Conservation (phyloP, 1,140 invertebrate genomes). For the Pachyrhynchus sulphureomaculatus region DNA sequence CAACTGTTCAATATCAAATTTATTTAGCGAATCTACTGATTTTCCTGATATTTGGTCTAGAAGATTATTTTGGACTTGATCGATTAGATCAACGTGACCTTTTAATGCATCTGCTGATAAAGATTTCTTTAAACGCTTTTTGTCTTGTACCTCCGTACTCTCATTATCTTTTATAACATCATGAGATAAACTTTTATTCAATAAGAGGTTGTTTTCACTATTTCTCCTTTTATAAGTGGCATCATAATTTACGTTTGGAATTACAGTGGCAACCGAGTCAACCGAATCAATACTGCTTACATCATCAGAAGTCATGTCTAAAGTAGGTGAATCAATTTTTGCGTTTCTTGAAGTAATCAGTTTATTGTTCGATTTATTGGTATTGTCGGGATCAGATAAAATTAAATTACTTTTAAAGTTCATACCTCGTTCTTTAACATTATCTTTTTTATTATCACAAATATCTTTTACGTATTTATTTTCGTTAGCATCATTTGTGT, state of each 20-base stretch:
- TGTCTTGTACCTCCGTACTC: not conserved
- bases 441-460: too few relatives aligned
- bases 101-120: conserved; percentile 21
- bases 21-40: not conserved
- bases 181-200: not conserved
- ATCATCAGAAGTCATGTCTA: conserved; percentile 9
- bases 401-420: too few relatives aligned
- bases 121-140: not conserved
- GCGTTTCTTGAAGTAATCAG: too few relatives aligned
- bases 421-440: too few relatives aligned
- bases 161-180: not conserved
- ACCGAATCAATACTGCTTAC: conserved; percentile 34
- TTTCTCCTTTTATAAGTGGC: not conserved
- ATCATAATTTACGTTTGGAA: conserved; percentile 21
- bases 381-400: too few relatives aligned
- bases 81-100: conserved; percentile 26
- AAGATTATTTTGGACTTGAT: conserved; percentile 30
- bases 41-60: conserved; percentile 35
- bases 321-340: too few relatives aligned
- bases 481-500: not conserved
- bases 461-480: not conserved
- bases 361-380: too few relatives aligned
- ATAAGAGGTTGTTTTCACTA: not conserved
- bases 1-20: conserved; percentile 26
- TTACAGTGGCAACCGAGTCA: conserved; percentile 39